Conservation (phyloP, 1,140 invertebrate species). For the Eufriesea mexicana region DNA sequence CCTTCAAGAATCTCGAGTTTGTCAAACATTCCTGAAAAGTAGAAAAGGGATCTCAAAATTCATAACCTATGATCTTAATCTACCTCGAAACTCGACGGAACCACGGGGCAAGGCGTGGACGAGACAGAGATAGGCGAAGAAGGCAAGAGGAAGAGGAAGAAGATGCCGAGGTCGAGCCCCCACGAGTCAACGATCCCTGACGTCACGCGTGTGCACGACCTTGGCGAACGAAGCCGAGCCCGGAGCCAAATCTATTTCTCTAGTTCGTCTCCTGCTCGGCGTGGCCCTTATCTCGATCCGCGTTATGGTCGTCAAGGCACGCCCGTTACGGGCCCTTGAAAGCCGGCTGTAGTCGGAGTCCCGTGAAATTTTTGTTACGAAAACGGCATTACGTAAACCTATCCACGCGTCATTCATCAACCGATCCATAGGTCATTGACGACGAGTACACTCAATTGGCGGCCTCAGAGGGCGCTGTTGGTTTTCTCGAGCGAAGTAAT, state of each 20-base stretch:
- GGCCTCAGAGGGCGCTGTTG: too few relatives aligned
- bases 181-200: conserved; percentile 79
- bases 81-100: neutral
- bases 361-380: neutral
- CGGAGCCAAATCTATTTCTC: conserved; percentile 74
- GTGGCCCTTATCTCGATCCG: conserved; percentile 17
- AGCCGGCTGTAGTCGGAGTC: neutral
- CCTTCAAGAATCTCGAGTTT: too few relatives aligned
- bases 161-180: conserved; percentile 76
- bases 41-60: conserved; percentile 12
- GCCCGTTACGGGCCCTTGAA: neutral
- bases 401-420: neutral
- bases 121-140: conserved; percentile 17
- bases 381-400: conserved; percentile 2
- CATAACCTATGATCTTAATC: neutral
- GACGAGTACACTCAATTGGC: neutral
- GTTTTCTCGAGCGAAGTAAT: neutral
- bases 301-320: neutral
- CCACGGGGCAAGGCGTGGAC: neutral
- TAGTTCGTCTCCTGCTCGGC: conserved; percentile 6
- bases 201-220: conserved; percentile 75
- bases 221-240: conserved; percentile 72
- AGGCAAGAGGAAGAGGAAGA: conserved; percentile 38
- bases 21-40: neutral
- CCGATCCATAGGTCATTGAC: conserved; percentile 4